phyloP scores from a whole-genome alignment of 2,113 vertebrate species.

The Cryptotis parvus region DNA sequence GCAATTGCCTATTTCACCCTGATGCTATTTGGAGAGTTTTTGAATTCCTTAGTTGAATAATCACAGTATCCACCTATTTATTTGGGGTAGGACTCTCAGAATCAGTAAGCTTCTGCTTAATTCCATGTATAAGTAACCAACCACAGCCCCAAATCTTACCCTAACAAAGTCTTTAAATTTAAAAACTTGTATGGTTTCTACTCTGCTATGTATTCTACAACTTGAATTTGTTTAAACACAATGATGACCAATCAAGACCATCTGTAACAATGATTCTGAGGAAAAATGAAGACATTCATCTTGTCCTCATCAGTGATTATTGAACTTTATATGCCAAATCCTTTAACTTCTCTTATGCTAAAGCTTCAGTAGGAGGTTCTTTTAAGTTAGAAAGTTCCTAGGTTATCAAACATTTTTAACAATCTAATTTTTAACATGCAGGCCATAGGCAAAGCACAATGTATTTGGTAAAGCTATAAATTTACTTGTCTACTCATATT shows the following conservation, averaged over 20 bases:
- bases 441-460: neutral
- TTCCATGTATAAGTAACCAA: slow-evolving; percentile 13
- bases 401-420: neutral
- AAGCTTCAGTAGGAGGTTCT: neutral
- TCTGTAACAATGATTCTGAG: neutral
- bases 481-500: neutral
- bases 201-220: neutral
- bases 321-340: neutral
- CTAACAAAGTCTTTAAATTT: neutral
- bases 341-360: neutral
- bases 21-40: neutral
- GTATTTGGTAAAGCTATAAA: neutral
- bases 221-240: neutral
- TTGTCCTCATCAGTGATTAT: neutral
- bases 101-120: slow-evolving; percentile 1
- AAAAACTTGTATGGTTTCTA: neutral
- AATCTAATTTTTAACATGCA: neutral
- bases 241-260: neutral
- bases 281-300: neutral
- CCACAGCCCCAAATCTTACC: neutral
- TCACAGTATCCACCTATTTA: neutral
- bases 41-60: neutral
- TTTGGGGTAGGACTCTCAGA: neutral
- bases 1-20: neutral
- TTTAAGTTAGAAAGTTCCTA: neutral